Conservation (phyloP, 2,113 vertebrate species). For the Leptobrachium leishanense region DNA sequence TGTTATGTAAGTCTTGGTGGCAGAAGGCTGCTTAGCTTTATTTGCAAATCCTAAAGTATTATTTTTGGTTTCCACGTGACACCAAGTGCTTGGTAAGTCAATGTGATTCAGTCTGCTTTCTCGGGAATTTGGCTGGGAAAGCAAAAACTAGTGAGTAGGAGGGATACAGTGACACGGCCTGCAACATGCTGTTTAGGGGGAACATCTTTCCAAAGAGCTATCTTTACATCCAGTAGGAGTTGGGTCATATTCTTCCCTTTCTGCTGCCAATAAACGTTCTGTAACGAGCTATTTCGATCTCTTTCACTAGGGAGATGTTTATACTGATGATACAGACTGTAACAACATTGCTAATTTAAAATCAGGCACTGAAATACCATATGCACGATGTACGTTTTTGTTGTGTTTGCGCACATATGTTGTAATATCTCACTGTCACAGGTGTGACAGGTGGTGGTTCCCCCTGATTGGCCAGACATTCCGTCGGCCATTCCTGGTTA, state of each 20-base stretch:
- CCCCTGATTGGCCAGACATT: no score
- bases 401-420: no score
- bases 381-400: no score
- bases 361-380: background rate
- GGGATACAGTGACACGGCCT: slow-evolving; percentile 42
- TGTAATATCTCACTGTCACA: no score
- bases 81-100: slow-evolving; percentile 34
- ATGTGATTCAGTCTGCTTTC: slow-evolving; percentile 45
- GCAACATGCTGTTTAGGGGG: slow-evolving; percentile 46
- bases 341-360: slow-evolving; percentile 17
- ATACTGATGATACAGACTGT: slow-evolving; percentile 18
- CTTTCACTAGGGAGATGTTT: slow-evolving; percentile 26
- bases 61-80: slow-evolving; percentile 34
- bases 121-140: slow-evolving; percentile 34
- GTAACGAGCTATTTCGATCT: slow-evolving; percentile 33
- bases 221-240: slow-evolving; percentile 49
- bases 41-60: slow-evolving; percentile 44
- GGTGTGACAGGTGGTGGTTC: no score
- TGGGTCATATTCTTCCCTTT: slow-evolving; percentile 43
- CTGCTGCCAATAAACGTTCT: slow-evolving; percentile 45
- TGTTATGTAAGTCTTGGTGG: slow-evolving; percentile 9
- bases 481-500: no score
- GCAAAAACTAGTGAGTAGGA: slow-evolving; percentile 17
- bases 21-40: slow-evolving; percentile 29
- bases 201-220: slow-evolving; percentile 54